Percentiles rank a stretch among this genome's conserved stretches.
Evolutionary conservation across 1,140 invertebrate species (phyloP).

Genomic region (Chymomyza costata): DNA sequence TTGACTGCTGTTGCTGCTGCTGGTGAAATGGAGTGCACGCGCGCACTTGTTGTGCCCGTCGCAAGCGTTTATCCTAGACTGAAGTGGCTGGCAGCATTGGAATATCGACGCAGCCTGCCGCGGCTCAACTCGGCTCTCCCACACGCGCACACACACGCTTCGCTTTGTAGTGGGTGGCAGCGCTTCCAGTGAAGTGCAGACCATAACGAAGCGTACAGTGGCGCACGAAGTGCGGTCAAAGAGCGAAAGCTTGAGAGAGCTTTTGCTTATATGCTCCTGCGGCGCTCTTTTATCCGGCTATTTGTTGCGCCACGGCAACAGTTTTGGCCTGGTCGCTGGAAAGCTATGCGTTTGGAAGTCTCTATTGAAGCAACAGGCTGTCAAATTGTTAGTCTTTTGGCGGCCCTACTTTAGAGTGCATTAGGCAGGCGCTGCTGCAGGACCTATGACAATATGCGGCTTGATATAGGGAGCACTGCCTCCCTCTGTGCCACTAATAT

Average conservation of each 20-base stretch:
- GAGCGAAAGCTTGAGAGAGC: constrained; percentile 48
- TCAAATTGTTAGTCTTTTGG: constrained; percentile 13
- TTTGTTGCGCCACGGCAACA: constrained; percentile 67
- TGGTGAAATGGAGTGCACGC: constrained; percentile 42
- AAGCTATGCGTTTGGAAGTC: constrained; percentile 9
- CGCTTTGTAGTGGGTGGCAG: constrained; percentile 37
- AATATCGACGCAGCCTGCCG: constrained; percentile 23
- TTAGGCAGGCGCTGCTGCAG: too few species aligned
- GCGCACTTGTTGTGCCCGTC: constrained; percentile 74
- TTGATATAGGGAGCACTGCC: too few species aligned
- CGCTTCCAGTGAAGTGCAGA: constrained; percentile 32
- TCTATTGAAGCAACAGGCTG: constrained; percentile 55
- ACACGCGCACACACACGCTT: constrained; percentile 35
- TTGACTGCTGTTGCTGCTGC: constrained; percentile 6
- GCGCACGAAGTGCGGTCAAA: constrained; percentile 15
- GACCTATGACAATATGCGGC: too few species aligned
- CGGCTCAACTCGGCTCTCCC: constrained; percentile 12
- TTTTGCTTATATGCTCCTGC: too few species aligned
- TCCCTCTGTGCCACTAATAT: constrained; percentile 11
- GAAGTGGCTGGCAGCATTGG: constrained; percentile 44
- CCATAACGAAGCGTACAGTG: too few species aligned
- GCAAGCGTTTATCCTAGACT: constrained; percentile 75
- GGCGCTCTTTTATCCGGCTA: constrained; percentile 62
- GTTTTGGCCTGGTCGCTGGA: constrained; percentile 37
- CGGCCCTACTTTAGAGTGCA: not conserved